phyloP scores from a whole-genome alignment of 2,797 vertebrate species.

The Crypturellus tataupa region DNA sequence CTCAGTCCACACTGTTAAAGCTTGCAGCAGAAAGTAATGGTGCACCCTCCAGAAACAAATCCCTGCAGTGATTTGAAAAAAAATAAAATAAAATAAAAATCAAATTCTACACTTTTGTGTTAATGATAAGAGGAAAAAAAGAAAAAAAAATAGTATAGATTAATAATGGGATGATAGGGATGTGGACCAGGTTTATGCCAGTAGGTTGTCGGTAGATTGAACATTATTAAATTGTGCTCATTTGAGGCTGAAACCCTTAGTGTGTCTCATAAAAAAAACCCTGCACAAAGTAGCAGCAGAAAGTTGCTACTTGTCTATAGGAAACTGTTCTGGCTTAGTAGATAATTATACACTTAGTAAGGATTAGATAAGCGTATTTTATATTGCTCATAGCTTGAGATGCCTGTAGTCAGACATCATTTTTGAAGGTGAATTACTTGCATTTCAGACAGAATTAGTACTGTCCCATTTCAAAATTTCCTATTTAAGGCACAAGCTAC shows the following conservation, averaged over 20 bases:
- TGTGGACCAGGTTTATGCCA: not conserved
- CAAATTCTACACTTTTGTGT: accelerated
- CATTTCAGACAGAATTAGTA: not conserved
- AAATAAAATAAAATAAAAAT: not conserved
- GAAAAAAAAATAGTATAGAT: accelerated
- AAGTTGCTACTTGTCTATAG: not conserved
- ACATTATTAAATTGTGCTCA: not conserved
- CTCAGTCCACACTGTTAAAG: not conserved
- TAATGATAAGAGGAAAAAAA: not conserved
- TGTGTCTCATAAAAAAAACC: not conserved
- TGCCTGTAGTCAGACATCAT: not conserved
- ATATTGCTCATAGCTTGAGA: not conserved
- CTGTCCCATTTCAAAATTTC: not conserved
- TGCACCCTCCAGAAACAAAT: not conserved
- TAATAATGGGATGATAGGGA: not conserved
- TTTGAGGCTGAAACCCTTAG: accelerated
- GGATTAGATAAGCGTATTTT: not conserved
- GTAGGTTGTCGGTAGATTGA: not conserved
- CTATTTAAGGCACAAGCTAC: not conserved
- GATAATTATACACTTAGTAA: not conserved
- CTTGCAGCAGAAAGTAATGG: not conserved
- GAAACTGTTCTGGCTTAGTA: not conserved
- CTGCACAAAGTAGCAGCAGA: not conserved
- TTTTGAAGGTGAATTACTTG: slow-evolving; percentile 11
- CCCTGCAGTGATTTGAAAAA: not conserved